Evolutionary conservation across 2,113 vertebrate species (phyloP).

Genomic region (Hyperoodon ampullatus): DNA sequence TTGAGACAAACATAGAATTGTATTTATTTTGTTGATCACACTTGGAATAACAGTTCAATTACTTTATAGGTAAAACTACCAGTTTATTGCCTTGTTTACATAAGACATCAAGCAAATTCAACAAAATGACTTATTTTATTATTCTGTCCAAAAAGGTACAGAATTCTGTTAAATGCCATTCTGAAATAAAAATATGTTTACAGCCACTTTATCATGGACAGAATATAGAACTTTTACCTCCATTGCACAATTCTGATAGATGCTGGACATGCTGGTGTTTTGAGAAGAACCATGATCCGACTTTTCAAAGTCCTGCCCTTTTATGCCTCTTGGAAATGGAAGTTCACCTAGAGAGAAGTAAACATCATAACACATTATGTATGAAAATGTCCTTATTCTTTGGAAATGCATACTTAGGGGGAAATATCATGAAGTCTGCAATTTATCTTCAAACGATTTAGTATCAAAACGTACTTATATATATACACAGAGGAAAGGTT

Average conservation of each 20-base stretch:
- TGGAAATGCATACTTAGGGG: background rate
- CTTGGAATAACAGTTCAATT: background rate
- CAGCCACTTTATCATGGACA: background rate
- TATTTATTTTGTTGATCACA: conserved; percentile 30
- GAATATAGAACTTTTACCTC: conserved; percentile 88
- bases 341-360: conserved; percentile 82
- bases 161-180: conserved; percentile 29
- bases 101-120: conserved; percentile 43
- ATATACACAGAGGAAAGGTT: background rate
- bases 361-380: background rate
- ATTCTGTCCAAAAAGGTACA: background rate
- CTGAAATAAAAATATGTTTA: conserved; percentile 19
- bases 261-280: conserved; percentile 96
- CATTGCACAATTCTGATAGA: conserved; percentile 96
- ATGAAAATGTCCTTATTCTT: background rate
- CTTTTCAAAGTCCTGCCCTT: conserved; percentile 90
- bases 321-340: conserved; percentile 85
- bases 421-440: background rate
- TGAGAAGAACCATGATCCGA: conserved; percentile 93
- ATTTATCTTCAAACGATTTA: conserved; percentile 47
- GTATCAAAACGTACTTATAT: background rate
- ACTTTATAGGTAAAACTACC: background rate
- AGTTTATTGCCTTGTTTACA: background rate
- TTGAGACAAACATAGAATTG: background rate
- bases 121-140: conserved; percentile 34